Percentiles rank a stretch among this genome's conserved stretches.
Conservation (phyloP, 2,888 invertebrate genomes). For the Zootermopsis nevadensis region DNA sequence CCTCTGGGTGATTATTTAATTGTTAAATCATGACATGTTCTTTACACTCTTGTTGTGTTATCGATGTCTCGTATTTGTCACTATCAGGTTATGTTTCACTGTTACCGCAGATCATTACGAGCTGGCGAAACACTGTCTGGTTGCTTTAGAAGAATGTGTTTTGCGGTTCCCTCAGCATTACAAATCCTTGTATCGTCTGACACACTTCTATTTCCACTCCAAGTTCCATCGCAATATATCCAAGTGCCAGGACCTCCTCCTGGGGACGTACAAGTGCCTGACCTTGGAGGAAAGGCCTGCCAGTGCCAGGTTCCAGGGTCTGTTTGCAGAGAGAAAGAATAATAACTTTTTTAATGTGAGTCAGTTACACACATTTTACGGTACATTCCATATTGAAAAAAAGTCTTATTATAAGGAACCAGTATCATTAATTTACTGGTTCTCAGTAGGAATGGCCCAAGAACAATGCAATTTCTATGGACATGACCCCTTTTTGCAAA, state of each 20-base stretch:
- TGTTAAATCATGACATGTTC: too few species aligned
- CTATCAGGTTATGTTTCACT: too few species aligned
- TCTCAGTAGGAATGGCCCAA: too few species aligned
- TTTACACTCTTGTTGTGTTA: too few species aligned
- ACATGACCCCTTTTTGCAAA: too few species aligned
- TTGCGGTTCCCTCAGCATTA: slow-evolving; percentile 91
- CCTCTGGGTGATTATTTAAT: too few species aligned
- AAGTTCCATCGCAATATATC: slow-evolving; percentile 75
- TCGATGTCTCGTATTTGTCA: too few species aligned
- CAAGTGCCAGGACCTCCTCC: slow-evolving; percentile 77
- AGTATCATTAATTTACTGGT: too few species aligned
- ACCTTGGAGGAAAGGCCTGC: slow-evolving; percentile 27
- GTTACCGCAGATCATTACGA: slow-evolving; percentile 56
- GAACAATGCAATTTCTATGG: too few species aligned
- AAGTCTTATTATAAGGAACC: too few species aligned
- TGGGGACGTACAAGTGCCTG: slow-evolving; percentile 72
- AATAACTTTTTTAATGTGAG: slow-evolving; percentile 90
- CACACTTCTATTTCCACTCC: slow-evolving; percentile 83
- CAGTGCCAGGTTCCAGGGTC: slow-evolving; percentile 76
- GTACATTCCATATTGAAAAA: too few species aligned
- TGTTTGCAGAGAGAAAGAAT: slow-evolving; percentile 86
- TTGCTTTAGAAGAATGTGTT: slow-evolving; percentile 86
- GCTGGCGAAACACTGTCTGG: slow-evolving; percentile 73
- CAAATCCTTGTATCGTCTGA: slow-evolving; percentile 89
- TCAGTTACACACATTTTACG: slow-evolving; percentile 50